Conservation (phyloP, 2,113 vertebrate species). For the Lophochroa leadbeateri region DNA sequence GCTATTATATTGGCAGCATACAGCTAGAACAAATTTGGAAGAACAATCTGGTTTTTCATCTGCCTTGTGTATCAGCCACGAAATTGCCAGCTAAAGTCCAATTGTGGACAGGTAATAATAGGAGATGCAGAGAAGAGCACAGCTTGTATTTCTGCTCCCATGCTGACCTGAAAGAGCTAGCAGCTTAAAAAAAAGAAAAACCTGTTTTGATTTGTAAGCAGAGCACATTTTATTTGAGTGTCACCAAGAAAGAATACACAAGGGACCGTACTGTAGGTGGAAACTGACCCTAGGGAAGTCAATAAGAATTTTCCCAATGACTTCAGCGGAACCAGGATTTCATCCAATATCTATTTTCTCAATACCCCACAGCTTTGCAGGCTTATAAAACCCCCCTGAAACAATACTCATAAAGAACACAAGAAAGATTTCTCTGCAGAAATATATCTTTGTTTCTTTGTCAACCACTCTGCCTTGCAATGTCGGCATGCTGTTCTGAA, state of each 20-base stretch:
- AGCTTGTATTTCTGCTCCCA: slow-evolving; percentile 37
- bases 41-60: slow-evolving; percentile 7
- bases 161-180: not conserved
- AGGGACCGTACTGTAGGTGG: not conserved
- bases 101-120: slow-evolving; percentile 56
- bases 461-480: not conserved
- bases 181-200: not conserved
- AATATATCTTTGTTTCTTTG: not conserved
- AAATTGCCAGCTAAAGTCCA: slow-evolving; percentile 45
- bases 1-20: not conserved
- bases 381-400: not conserved
- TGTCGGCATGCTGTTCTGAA: not conserved
- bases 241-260: not conserved
- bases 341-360: not conserved
- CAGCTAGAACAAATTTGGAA: not conserved
- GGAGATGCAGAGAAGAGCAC: slow-evolving; percentile 12
- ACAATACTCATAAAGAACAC: not conserved
- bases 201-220: slow-evolving; percentile 18
- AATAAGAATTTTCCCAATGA: slow-evolving; percentile 2
- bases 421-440: not conserved
- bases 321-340: not conserved
- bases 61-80: not conserved
- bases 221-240: slow-evolving; percentile 39
- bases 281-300: not conserved
- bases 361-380: not conserved